Evolutionary conservation across 1,140 invertebrate genomes (phyloP), one percentile per base, ranked within the genome.

Genomic region (Drosophila setifemur): DNA sequence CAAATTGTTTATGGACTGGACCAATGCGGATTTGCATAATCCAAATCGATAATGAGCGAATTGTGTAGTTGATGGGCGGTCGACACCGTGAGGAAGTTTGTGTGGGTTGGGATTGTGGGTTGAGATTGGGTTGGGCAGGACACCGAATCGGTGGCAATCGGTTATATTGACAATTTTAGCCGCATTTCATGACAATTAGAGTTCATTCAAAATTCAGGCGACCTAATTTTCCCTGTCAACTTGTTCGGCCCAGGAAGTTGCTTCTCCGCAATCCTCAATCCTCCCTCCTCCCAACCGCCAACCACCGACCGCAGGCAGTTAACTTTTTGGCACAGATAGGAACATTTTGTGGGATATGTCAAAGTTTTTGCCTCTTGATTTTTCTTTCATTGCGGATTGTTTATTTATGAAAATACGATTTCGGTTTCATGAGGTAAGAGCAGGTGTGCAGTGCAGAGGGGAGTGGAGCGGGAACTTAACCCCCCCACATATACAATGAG

Each of bases 111-210:
- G n/a, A 16, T 37, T 4, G 33, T n/a, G 4, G 11, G 12, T 23
- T 23, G 2, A 23, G 16, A 14, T n/a, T 11, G 19, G 4, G 16
- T 0, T 2, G 21, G 14, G 6, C 9, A 18, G 35, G 14, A 25
- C 19, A 9, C 4, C 3, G 18, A 44, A 42, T 72, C 29, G 50
- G 26, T 58, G 49, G 44, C 44, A 67, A 67, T 60, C 35, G 50
- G 33, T 21, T 53, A 40, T 60, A 58, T 70, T 70, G 66, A 70
- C 35, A 37, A 78, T 75, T 81, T 79, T 60, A 66, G 69, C 66
- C 72, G 42, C 58, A 81, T 71, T 81, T 81, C 73, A 64, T 60
- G 73, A 83, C 77, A 82, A 82, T 82, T 82, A 73, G 68, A 83
- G 61, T 69, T 83, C 35, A 82, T 82, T 77, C 78, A 64, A 83